Evolutionary conservation across 2,888 invertebrate genomes (phyloP), one percentile per base, ranked within the genome.

Genomic region (Blomia tropicalis): DNA sequence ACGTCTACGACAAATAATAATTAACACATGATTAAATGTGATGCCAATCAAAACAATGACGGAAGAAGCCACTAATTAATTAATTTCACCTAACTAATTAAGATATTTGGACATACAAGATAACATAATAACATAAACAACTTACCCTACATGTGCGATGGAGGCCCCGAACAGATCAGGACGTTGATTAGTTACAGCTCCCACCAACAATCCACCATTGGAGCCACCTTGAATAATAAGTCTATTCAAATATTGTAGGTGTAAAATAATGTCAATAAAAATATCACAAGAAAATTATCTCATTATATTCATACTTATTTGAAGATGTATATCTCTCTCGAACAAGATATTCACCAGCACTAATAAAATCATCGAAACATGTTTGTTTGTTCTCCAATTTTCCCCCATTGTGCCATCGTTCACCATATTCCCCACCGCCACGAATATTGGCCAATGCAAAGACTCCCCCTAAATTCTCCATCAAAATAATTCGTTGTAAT

Each of bases 201-300:
- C 92, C 14, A 95, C 87, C n/a, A 96, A 77, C 61, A 96, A 79
- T 0, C 98, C 98, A 1, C 98, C 96, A 77, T 98, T 98, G 60
- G 93, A 95, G 27, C 87, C 93, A 22, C 98, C 98, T 75, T 91
- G 86, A 69, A 91, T 90, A 17, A 83, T 83, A 66, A 95, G 73
- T 66, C 78, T 77, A 66, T 4, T 71, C 66, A 51, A 31, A 59
- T n/a, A n/a, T n/a, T n/a, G n/a, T n/a, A n/a, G n/a, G n/a, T n/a
- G 62, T 19, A 19, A 44, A 43, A 2, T 41, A 23, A n/a, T 11
- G 5, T 36, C 2, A 22, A 22, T 1, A 47, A 47, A 47, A 11
- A 47, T 11, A 14, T 11, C 51, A 47, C n/a, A 14, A 47, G 14
- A 51, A 2, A 22, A 62, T 43, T 2, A 17, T n/a, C 14, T 54